Conservation (phyloP, 2,113 vertebrate genomes). For the Atherinomorus stipes region DNA sequence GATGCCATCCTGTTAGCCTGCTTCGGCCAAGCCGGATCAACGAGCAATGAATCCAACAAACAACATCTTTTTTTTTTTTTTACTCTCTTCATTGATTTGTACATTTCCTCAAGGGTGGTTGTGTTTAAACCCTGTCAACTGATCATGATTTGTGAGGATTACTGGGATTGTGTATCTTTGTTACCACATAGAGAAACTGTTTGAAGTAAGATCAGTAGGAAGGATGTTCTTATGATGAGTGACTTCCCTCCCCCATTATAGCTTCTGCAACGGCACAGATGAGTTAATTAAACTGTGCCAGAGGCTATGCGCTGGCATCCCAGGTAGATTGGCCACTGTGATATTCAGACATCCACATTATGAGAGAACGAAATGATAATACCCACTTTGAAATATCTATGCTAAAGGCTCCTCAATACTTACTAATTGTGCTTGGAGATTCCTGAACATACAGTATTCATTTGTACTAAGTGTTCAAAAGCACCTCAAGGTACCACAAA, state of each 20-base stretch:
- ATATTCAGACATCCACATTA: slow-evolving; percentile 62
- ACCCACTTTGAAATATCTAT: slow-evolving; percentile 47
- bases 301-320: slow-evolving; percentile 60
- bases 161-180: slow-evolving; percentile 39
- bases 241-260: slow-evolving; percentile 69
- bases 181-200: slow-evolving; percentile 49
- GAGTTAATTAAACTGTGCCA: slow-evolving; percentile 78
- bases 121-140: slow-evolving; percentile 45
- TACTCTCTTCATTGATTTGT: slow-evolving; percentile 33
- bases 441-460: slow-evolving; percentile 18
- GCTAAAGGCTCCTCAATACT: not conserved
- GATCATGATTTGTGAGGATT: slow-evolving; percentile 57
- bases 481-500: slow-evolving; percentile 18
- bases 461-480: slow-evolving; percentile 10
- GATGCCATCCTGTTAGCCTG: slow-evolving; percentile 22
- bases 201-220: slow-evolving; percentile 73
- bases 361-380: slow-evolving; percentile 57
- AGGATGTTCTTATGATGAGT: slow-evolving; percentile 70
- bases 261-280: slow-evolving; percentile 65
- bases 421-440: slow-evolving; percentile 40
- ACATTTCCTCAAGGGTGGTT: slow-evolving; percentile 40
- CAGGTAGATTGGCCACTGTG: slow-evolving; percentile 65
- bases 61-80: slow-evolving; percentile 20
- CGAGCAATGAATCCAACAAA: slow-evolving; percentile 45
- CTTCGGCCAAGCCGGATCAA: slow-evolving; percentile 28